Evolutionary conservation across 2,113 vertebrate species (phyloP).

Genomic region (Hylia prasina): DNA sequence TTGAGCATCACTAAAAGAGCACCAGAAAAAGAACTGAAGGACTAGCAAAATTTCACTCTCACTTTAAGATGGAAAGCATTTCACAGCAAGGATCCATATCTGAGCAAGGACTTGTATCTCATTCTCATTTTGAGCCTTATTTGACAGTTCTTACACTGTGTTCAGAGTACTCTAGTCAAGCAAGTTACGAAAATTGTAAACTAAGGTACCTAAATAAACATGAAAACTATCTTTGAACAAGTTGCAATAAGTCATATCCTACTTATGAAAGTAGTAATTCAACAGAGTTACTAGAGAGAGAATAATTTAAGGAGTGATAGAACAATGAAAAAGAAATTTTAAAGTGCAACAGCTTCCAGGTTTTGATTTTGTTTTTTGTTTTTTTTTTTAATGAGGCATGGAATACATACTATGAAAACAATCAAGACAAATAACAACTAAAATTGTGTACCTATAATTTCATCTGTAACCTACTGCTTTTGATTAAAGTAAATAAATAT

Average conservation of each 20-base stretch:
- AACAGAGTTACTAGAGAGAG: neutral
- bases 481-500: neutral
- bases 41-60: neutral
- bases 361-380: neutral
- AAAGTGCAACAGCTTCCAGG: neutral
- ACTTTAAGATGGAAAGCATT: neutral
- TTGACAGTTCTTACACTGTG: neutral
- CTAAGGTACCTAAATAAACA: neutral
- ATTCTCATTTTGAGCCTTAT: neutral
- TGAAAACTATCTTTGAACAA: neutral
- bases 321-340: neutral
- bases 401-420: neutral
- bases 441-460: neutral
- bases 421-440: neutral
- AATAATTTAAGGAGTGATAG: neutral
- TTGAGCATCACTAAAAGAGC: neutral
- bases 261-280: neutral
- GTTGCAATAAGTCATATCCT: neutral
- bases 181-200: neutral
- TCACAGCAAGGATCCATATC: neutral
- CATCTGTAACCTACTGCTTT: neutral
- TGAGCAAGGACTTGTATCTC: neutral
- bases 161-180: neutral
- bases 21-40: neutral
- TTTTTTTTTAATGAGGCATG: neutral